phyloP scores from a whole-genome alignment of 2,113 vertebrate genomes.

The Entomyzon cyanotis region DNA sequence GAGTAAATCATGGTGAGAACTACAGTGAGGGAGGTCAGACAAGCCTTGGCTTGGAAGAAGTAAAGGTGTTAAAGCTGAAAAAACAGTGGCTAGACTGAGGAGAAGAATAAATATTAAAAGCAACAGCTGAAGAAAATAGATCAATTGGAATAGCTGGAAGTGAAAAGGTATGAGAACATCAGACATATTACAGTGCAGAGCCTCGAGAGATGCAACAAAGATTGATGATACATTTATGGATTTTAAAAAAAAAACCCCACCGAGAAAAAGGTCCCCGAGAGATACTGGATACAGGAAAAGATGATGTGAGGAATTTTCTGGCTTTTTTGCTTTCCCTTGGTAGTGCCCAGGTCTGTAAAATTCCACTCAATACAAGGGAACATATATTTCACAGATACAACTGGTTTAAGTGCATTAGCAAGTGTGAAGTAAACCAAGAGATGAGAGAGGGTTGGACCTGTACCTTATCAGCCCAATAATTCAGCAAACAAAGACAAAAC shows the following conservation, averaged over 20 bases:
- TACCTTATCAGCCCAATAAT: not conserved
- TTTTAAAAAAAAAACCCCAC: not conserved
- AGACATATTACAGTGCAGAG: not conserved
- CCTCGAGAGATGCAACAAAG: not conserved
- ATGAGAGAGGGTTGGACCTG: not conserved
- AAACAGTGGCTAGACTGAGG: not conserved
- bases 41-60: not conserved
- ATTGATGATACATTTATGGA: not conserved
- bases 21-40: not conserved
- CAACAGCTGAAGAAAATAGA: not conserved
- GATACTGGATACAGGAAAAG: not conserved
- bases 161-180: not conserved
- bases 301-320: not conserved
- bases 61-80: not conserved
- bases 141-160: not conserved
- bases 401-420: not conserved
- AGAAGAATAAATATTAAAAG: not conserved
- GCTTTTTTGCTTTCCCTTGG: not conserved
- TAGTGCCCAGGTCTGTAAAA: not conserved
- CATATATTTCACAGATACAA: not conserved
- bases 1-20: not conserved
- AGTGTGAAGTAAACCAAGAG: not conserved
- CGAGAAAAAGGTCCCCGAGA: not conserved
- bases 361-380: not conserved
- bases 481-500: not conserved